Evolutionary conservation across 2,113 vertebrate species (phyloP).

Genomic region (Campylomormyrus tamandua): DNA sequence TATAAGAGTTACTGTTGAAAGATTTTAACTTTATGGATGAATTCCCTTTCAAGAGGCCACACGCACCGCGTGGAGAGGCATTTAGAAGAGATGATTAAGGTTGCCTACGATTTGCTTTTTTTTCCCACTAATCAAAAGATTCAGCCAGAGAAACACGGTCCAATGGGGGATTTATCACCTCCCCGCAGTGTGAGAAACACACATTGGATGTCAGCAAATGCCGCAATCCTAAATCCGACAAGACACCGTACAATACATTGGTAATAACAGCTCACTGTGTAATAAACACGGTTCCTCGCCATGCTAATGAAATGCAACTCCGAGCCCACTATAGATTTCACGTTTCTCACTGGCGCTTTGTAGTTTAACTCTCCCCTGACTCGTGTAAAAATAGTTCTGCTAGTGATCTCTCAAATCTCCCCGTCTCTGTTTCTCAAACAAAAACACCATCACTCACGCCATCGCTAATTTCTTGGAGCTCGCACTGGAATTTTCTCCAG

Average conservation of each 20-base stretch:
- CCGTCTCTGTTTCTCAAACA: background rate
- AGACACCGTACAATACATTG: slow-evolving; percentile 10
- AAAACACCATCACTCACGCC: slow-evolving; percentile 10
- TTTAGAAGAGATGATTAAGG: slow-evolving; percentile 41
- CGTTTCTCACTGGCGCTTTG: slow-evolving; percentile 21
- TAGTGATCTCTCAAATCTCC: slow-evolving; percentile 4
- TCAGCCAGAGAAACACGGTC: slow-evolving; percentile 9
- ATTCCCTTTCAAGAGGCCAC: slow-evolving; percentile 41
- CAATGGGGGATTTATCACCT: slow-evolving; percentile 22
- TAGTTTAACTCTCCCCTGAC: background rate
- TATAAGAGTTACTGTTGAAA: slow-evolving; percentile 22
- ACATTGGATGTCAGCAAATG: slow-evolving; percentile 24
- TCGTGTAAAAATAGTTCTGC: background rate
- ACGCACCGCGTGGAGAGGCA: slow-evolving; percentile 13
- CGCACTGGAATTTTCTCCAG: background rate
- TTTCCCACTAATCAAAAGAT: slow-evolving; percentile 37
- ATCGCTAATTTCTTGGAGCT: background rate
- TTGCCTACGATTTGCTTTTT: slow-evolving; percentile 28
- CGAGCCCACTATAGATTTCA: slow-evolving; percentile 13
- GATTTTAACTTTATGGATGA: slow-evolving; percentile 36
- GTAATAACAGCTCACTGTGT: slow-evolving; percentile 20
- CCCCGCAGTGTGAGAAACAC: slow-evolving; percentile 22
- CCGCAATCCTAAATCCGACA: slow-evolving; percentile 7
- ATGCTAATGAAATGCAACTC: slow-evolving; percentile 29
- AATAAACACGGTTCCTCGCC: slow-evolving; percentile 9